Conservation (phyloP, 2,888 invertebrate genomes). For the Aporophyla nigra region DNA sequence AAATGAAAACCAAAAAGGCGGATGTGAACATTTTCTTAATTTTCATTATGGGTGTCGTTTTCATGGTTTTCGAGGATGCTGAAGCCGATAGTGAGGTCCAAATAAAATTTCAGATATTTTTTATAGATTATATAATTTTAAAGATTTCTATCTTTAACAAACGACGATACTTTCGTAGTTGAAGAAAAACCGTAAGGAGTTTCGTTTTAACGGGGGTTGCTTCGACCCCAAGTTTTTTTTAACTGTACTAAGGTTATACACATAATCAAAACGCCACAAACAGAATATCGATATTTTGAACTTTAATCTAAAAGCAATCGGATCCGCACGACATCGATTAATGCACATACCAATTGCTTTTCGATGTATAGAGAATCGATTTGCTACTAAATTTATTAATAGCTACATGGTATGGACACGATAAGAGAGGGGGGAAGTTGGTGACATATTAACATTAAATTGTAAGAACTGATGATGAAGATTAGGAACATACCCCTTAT, state of each 20-base stretch:
- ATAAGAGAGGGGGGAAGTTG: neutral
- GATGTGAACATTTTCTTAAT: too few relatives aligned
- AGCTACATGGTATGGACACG: neutral
- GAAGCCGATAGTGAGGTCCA: too few relatives aligned
- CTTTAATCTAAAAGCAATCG: conserved; percentile 44
- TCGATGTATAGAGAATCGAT: conserved; percentile 57
- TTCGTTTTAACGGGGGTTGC: too few relatives aligned
- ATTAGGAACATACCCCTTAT: neutral
- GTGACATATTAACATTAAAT: neutral
- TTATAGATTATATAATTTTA: too few relatives aligned
- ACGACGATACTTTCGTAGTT: too few relatives aligned
- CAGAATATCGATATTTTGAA: conserved; percentile 3
- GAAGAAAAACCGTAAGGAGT: too few relatives aligned
- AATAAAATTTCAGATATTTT: too few relatives aligned
- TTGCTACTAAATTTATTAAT: conserved; percentile 35
- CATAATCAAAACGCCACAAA: neutral
- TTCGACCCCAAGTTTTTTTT: neutral
- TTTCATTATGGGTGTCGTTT: too few relatives aligned
- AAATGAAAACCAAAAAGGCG: too few relatives aligned
- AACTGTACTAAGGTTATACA: too few relatives aligned
- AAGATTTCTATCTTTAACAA: too few relatives aligned
- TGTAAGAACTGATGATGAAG: neutral
- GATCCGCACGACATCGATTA: conserved; percentile 51
- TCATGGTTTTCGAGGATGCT: too few relatives aligned
- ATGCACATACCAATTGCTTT: conserved; percentile 38